Evolutionary conservation across 2,888 invertebrate species (phyloP).

Genomic region (Stenolophus ochropezus): DNA sequence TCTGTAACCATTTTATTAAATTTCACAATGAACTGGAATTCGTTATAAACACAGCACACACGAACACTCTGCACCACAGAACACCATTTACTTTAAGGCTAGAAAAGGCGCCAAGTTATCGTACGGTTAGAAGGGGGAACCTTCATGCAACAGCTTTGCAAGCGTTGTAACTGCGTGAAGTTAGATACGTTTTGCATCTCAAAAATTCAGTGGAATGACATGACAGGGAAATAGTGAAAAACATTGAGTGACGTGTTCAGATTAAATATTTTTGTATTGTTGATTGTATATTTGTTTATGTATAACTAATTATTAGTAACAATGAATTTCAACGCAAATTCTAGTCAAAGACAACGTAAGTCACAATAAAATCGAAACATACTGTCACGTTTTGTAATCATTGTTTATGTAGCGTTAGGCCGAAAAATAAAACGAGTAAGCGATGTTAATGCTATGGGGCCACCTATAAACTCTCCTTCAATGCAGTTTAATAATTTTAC

Average conservation of each 20-base stretch:
- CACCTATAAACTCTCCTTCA: conserved; percentile 69
- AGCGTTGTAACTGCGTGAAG: not conserved
- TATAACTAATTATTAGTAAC: conserved; percentile 56
- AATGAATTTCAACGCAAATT: conserved; percentile 72
- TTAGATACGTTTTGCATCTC: not conserved
- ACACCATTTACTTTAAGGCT: conserved; percentile 18
- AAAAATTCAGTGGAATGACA: conserved; percentile 19
- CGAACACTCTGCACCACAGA: not conserved
- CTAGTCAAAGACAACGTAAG: conserved; percentile 70
- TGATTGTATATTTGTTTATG: conserved; percentile 24
- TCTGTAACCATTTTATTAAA: conserved; percentile 54
- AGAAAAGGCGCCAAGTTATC: conserved; percentile 55
- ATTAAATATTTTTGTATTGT: conserved; percentile 51
- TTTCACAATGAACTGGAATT: conserved; percentile 13
- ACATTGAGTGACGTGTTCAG: conserved; percentile 48
- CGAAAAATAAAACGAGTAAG: conserved; percentile 81
- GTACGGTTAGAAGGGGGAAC: not conserved
- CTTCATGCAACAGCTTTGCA: not conserved
- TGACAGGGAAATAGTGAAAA: conserved; percentile 26
- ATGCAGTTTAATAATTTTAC: conserved; percentile 68
- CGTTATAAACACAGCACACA: conserved; percentile 16
- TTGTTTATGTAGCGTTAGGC: conserved; percentile 68
- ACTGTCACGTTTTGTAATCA: conserved; percentile 43
- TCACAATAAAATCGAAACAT: conserved; percentile 46
- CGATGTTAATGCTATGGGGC: conserved; percentile 82